These are phyloP conservation scores for Aquatica leii DNA, from an alignment of 2,888 invertebrate species.

Conservation along the genomic window DNA sequence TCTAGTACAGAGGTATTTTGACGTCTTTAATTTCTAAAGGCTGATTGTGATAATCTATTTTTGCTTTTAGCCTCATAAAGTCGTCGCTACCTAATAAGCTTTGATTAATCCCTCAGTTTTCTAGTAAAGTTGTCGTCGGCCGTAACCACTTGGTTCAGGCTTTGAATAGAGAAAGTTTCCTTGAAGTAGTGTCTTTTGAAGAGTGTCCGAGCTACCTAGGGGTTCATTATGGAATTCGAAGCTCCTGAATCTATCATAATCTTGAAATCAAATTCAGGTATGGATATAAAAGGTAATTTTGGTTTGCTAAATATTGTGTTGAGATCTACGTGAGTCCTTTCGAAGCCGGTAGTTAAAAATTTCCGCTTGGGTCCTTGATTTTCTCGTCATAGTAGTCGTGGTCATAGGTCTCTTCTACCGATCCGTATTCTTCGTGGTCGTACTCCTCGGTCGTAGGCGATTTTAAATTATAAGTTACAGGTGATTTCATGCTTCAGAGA, in stretches of 20 bases:
- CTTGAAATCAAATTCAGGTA: constrained; percentile 20
- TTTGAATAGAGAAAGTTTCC: too few relatives aligned
- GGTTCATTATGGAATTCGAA: neutral
- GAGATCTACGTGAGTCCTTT: constrained; percentile 16
- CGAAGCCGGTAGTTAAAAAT: constrained; percentile 31
- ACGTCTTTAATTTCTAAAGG: neutral
- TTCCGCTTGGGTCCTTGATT: too few relatives aligned
- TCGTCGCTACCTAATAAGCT: constrained; percentile 3
- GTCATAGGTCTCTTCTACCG: neutral
- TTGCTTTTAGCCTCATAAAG: neutral
- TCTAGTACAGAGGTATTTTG: constrained; percentile 11
- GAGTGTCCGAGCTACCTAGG: neutral
- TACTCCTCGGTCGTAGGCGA: too few relatives aligned
- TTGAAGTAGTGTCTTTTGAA: too few relatives aligned
- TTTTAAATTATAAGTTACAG: constrained; percentile 1
- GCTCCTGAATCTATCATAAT: constrained; percentile 20
- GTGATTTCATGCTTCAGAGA: constrained; percentile 8
- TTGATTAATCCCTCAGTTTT: neutral
- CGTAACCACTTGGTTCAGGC: too few relatives aligned
- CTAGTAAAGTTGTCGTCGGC: neutral
- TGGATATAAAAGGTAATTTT: too few relatives aligned
- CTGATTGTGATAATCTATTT: neutral
- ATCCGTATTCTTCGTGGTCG: neutral
- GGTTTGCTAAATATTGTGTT: too few relatives aligned
- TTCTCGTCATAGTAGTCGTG: neutral